Base-by-base conservation (phyloP, 1,140 invertebrate species). In the Formica selysi region DNA sequence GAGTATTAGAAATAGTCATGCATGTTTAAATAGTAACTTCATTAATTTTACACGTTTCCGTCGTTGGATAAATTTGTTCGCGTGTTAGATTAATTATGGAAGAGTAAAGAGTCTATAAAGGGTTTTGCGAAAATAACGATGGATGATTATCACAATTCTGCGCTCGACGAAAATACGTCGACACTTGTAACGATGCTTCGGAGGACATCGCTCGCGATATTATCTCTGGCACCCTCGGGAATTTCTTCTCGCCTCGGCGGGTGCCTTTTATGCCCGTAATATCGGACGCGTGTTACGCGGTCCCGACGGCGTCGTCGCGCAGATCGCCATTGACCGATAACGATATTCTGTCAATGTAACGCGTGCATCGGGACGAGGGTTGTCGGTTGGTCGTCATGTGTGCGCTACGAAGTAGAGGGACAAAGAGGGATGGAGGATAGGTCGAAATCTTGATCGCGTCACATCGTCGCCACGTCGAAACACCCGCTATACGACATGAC, bases 371-470 rank as follows among this genome's bases (percentile, higher is more conserved):
- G 84, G 26, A 73, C 26, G 79, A 74, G 79, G 79, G 79, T 80
- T 80, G 68, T 83, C n/a, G 38, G n/a, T 68, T 26, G 67, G 1
- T 68, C 64, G 68, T 74, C 79, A 62, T 71, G 59, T 83, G 79
- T 48, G 62, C 26, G 61, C 61, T 41, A 61, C 38, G 68, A 88
- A 85, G 59, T 26, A 38, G n/a, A 19, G 22, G 41, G 59, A 64
- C 4, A 16, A 65, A 54, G 51, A 70, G 59, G 41, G 26, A 38
- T 48, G 13, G 36, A 65, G 86, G 61, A 74, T 67, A 76, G 44
- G 61, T 59, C 85, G 83, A 89, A 86, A 91, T 91, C 90, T 91
- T 91, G 88, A 91, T 91, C 90, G 83, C 57, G 89, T 90, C 91
- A 62, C 68, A 68, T 88, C 89, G 89, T 64, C 61, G 78, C 54